A percentile compares a stretch with the other conserved stretches of the same genome.
Conservation (phyloP, 2,888 invertebrate genomes). For the Aphidius colemani region DNA sequence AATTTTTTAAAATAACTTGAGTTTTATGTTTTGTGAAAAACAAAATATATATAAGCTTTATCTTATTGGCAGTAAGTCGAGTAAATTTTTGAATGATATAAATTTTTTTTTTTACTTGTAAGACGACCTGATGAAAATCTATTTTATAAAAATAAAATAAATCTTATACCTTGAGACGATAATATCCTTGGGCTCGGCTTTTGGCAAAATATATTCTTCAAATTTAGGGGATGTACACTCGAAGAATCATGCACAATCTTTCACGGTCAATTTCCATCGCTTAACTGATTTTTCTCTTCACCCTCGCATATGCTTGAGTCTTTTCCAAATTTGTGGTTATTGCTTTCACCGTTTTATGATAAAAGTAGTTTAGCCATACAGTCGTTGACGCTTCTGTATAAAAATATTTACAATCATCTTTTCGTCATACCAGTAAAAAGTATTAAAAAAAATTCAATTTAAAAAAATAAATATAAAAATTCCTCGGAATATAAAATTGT, state of each 20-base stretch:
- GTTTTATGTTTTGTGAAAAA: neutral
- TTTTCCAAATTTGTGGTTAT: conserved; percentile 29
- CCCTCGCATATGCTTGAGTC: conserved; percentile 11
- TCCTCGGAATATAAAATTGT: too few species aligned
- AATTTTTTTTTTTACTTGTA: conserved; percentile 11
- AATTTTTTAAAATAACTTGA: neutral
- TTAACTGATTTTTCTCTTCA: conserved; percentile 34
- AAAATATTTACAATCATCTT: neutral
- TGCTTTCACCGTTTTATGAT: conserved; percentile 23
- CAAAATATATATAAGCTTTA: conserved; percentile 1
- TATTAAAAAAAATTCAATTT: too few species aligned
- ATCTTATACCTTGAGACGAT: too few species aligned
- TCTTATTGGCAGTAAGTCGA: too few species aligned
- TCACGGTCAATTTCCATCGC: conserved; percentile 35
- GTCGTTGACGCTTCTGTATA: conserved; percentile 16
- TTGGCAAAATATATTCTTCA: too few species aligned
- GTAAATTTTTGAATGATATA: conserved; percentile 9
- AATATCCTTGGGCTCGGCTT: too few species aligned
- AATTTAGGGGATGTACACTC: too few species aligned
- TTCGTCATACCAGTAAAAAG: too few species aligned
- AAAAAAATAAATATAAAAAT: too few species aligned
- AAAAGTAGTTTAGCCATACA: conserved; percentile 14
- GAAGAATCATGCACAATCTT: conserved; percentile 26
- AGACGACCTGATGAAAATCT: too few species aligned
- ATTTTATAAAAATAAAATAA: too few species aligned